Evolutionary conservation across 2,888 invertebrate genomes (phyloP).

Genomic region (Deroplatys truncata): DNA sequence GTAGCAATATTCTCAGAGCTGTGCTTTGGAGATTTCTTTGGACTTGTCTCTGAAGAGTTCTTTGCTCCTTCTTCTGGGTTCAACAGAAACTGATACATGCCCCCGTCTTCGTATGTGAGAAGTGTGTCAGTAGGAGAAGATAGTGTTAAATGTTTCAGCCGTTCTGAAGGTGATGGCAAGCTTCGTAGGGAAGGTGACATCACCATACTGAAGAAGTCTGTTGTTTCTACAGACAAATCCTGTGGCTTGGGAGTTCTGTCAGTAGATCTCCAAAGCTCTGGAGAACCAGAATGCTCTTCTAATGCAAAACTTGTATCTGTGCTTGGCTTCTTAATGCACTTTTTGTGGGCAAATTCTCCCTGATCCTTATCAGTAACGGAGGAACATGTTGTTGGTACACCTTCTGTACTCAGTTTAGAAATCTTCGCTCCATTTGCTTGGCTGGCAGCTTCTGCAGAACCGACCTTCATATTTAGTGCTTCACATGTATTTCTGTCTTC

Average conservation of each 20-base stretch:
- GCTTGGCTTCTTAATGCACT: neutral
- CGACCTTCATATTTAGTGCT: neutral
- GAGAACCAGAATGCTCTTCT: neutral
- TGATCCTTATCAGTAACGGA: neutral
- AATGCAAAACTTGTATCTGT: neutral
- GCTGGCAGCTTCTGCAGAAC: neutral
- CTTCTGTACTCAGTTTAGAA: neutral
- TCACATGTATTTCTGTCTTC: neutral
- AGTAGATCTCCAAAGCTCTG: neutral
- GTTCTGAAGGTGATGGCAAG: slow-evolving; percentile 61
- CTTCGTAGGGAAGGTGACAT: slow-evolving; percentile 51
- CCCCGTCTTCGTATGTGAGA: neutral
- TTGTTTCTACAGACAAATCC: slow-evolving; percentile 36
- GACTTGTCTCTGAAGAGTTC: neutral
- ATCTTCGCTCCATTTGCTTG: neutral
- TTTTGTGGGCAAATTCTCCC: neutral
- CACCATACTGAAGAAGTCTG: slow-evolving; percentile 47
- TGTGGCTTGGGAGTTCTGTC: slow-evolving; percentile 20
- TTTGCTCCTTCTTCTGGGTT: neutral
- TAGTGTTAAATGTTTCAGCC: slow-evolving; percentile 59
- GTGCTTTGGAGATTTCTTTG: neutral
- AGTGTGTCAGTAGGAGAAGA: slow-evolving; percentile 40
- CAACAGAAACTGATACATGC: neutral
- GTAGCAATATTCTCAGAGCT: neutral
- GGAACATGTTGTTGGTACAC: neutral